These are phyloP conservation scores for Dendroctonus ponderosae DNA, from an alignment of 1,140 invertebrate species.

Conservation along the genomic window DNA sequence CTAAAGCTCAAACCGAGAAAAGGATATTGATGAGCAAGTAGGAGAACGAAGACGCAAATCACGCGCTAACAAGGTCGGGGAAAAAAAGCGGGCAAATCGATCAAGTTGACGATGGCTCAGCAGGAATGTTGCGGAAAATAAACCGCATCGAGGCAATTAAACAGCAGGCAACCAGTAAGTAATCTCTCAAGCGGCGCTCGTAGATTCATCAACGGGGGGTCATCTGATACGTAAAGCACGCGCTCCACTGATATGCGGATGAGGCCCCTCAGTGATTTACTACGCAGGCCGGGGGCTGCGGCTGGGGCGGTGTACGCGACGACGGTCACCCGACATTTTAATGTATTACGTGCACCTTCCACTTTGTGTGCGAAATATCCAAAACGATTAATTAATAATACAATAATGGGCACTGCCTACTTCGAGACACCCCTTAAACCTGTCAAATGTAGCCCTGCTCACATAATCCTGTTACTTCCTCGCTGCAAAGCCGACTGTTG, in stretches of 20 bases:
- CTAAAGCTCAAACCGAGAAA: no score
- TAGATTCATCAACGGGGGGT: conserved; percentile 20
- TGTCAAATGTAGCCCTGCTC: conserved; percentile 15
- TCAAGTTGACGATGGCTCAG: no score
- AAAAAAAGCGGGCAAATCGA: no score
- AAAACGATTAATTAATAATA: neutral
- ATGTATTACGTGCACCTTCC: conserved; percentile 23
- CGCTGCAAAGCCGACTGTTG: conserved; percentile 14
- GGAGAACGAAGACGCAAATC: no score
- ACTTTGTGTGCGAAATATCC: neutral
- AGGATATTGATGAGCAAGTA: no score
- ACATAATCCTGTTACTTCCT: conserved; percentile 13
- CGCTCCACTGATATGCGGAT: conserved; percentile 11
- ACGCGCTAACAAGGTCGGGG: no score
- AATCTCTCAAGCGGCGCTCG: conserved; percentile 9
- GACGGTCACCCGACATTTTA: conserved; percentile 3
- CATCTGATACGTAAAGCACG: conserved; percentile 21
- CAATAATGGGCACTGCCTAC: conserved; percentile 3
- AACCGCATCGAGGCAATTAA: no score
- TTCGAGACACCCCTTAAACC: conserved; percentile 4
- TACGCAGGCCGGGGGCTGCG: neutral
- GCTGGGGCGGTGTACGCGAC: no score
- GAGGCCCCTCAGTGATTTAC: conserved; percentile 13
- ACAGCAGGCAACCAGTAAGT: no score
- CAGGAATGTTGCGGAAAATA: no score